Percentiles rank a stretch among this genome's conserved stretches.
These are phyloP conservation scores for Xanthia icteritia DNA, from an alignment of 2,888 invertebrate species.

Conservation along the genomic window DNA sequence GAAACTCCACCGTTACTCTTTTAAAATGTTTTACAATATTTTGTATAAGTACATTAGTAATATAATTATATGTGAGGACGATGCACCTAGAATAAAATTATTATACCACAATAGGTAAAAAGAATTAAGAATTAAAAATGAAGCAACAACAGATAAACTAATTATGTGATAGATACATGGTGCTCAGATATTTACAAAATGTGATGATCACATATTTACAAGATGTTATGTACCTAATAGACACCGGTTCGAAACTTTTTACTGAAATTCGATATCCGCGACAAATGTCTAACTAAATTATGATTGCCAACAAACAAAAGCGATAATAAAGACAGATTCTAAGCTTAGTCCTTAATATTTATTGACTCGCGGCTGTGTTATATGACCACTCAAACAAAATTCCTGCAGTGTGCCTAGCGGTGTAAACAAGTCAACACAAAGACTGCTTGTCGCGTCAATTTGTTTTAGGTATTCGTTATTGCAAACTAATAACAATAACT, in stretches of 20 bases:
- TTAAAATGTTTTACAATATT: too few species aligned
- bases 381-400: conserved; percentile 66
- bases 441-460: conserved; percentile 70
- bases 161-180: too few species aligned
- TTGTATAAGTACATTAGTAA: too few species aligned
- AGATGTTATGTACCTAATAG: too few species aligned
- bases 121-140: too few species aligned
- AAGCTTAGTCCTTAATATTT: conserved; percentile 49
- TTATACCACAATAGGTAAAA: too few species aligned
- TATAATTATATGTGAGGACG: too few species aligned
- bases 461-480: conserved; percentile 68
- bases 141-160: too few species aligned
- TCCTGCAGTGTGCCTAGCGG: conserved; percentile 66
- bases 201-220: too few species aligned
- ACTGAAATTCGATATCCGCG: conserved; percentile 12
- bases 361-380: conserved; percentile 43
- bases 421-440: conserved; percentile 75
- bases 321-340: conserved; percentile 39
- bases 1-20: too few species aligned
- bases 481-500: conserved; percentile 47
- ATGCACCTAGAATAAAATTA: too few species aligned
- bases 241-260: neutral
- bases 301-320: conserved; percentile 15
- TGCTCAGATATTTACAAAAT: too few species aligned
- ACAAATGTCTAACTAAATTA: conserved; percentile 14